A percentile compares a stretch with the other conserved stretches of the same genome.
These are phyloP conservation scores for Saturnia japonica DNA, from an alignment of 2,888 invertebrate genomes.

Conservation along the genomic window DNA sequence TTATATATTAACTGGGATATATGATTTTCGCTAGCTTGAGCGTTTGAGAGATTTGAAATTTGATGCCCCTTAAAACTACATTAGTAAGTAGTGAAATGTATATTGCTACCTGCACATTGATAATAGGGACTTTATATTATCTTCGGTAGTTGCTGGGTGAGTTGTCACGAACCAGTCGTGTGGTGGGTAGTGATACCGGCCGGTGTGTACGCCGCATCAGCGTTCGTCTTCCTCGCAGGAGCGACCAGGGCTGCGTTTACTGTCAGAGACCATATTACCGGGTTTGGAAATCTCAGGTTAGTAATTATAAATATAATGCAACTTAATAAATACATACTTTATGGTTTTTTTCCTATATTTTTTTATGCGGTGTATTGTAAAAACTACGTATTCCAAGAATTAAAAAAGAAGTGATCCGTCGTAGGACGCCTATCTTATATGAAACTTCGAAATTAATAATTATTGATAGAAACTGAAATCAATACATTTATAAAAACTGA, in stretches of 20 bases:
- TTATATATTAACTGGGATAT: too few relatives aligned
- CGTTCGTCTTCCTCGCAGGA: conserved; percentile 90
- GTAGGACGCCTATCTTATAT: too few relatives aligned
- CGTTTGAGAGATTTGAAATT: too few relatives aligned
- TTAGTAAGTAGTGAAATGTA: neutral
- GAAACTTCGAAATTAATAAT: too few relatives aligned
- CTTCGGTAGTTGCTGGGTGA: conserved; percentile 93
- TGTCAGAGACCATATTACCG: conserved; percentile 93
- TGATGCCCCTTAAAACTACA: too few relatives aligned
- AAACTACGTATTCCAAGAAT: too few relatives aligned
- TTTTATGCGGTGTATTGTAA: too few relatives aligned
- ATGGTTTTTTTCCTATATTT: too few relatives aligned
- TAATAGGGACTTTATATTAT: conserved; percentile 66
- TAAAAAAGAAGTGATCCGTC: too few relatives aligned
- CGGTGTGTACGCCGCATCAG: conserved; percentile 88
- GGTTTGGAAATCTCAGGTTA: conserved; percentile 90
- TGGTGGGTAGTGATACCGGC: conserved; percentile 98
- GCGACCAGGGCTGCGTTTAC: conserved; percentile 96
- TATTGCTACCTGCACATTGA: neutral
- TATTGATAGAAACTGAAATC: too few relatives aligned
- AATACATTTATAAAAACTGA: too few relatives aligned
- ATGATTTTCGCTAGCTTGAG: too few relatives aligned
- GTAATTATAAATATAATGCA: conserved; percentile 10
- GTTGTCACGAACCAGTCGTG: conserved; percentile 94
- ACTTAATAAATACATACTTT: neutral